Base-by-base conservation (phyloP, 2,797 vertebrate genomes). In the Euphonia xanthogaster region DNA sequence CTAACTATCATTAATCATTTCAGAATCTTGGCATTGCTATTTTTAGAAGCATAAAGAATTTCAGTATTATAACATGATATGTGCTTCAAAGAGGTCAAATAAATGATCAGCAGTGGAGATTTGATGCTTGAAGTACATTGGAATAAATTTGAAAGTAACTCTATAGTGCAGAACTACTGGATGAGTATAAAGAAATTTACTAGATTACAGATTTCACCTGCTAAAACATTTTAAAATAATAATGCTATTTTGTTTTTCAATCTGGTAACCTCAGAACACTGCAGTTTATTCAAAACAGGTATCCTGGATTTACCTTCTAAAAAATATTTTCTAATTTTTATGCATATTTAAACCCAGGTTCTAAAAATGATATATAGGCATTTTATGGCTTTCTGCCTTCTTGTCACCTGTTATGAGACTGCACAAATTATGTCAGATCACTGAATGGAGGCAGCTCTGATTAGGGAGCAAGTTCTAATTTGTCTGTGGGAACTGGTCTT, bases 1-100 rank as follows among this genome's bases (percentile, higher is more conserved):
- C 91, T 91, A 95, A 80, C 95, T 95, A 82, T 85, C 94, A 90
- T 95, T 97, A 97, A 96, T 97, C 95, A 97, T 95, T 97, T 89
- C 71, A 77, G 73, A 88, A 55, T 87, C 93, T 96, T 60, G 75
- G n/a, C 82, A 84, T 45, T 65, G 39, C 71, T 95, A 74, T 95
- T 85, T 90, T 96, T 95, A 82, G 88, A 40, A 60, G 55, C 73
- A 40, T 53, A 94, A 90, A 95, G 68, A 97, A 68, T 97, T 97
- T 77, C 86, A 83, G 67, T 88, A 39, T 91, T 94, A 77, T 54
- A 74, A 66, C 62, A 35, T 14, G 71, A 61, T 90, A 35, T 65
- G 39, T 91, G 42, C 51, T 67, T 87, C 45, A 35, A 96, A 73
- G 58, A 91, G 75, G 30, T 96, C 73, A 93, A 79, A 85, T 87